phyloP scores from a whole-genome alignment of 2,113 vertebrate genomes.

The Psilopogon haemacephalus region DNA sequence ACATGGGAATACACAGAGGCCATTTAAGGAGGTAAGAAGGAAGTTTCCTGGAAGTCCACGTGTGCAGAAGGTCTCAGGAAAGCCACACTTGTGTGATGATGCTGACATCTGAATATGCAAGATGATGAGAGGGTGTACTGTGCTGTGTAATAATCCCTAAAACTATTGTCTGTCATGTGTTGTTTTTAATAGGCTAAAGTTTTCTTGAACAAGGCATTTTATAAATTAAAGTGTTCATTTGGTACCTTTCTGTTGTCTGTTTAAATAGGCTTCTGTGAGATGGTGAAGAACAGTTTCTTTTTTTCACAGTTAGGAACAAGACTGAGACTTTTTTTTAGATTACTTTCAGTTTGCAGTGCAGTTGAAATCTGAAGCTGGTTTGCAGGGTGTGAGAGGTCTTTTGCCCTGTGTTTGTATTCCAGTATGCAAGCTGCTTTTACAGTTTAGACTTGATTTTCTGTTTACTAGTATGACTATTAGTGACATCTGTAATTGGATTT shows the following conservation, averaged over 20 bases:
- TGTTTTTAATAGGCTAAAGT: not conserved
- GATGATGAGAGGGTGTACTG: not conserved
- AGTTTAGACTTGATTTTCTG: not conserved
- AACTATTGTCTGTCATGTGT: not conserved
- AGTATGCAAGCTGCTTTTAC: not conserved
- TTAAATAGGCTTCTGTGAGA: not conserved
- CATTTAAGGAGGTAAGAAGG: not conserved
- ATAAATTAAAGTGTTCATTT: not conserved
- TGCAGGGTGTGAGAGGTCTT: not conserved
- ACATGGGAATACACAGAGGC: not conserved
- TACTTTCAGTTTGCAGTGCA: not conserved
- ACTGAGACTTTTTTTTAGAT: not conserved
- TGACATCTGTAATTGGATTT: not conserved
- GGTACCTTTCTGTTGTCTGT: not conserved
- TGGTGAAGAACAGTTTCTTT: not conserved
- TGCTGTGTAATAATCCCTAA: not conserved
- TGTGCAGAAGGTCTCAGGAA: not conserved
- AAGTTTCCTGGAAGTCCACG: not conserved
- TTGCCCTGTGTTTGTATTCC: not conserved
- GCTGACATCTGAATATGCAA: not conserved
- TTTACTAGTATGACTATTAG: not conserved
- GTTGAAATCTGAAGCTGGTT: not conserved
- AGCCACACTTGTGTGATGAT: not conserved
- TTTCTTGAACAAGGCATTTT: too few relatives aligned
- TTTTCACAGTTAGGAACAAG: not conserved